Base-by-base conservation (phyloP, 1,140 invertebrate species). In the Drosophila simulans region DNA sequence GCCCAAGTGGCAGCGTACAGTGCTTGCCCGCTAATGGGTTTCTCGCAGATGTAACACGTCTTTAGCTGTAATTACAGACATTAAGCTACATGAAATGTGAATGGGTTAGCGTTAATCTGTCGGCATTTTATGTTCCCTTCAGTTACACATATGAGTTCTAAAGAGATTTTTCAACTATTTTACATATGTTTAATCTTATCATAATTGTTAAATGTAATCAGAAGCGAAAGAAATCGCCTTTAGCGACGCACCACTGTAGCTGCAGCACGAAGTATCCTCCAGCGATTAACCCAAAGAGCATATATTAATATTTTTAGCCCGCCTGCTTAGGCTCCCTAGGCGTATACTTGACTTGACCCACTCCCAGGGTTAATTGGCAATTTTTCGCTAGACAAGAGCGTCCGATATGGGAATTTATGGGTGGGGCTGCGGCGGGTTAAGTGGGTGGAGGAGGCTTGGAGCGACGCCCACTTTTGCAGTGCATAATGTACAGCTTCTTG, bases 311-410 rank as follows among this genome's bases (percentile, higher is more conserved):
- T 31, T 45, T 2, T 53, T 20, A 65, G 45, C 20, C 43, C 31
- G 56, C 56, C 59, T 25, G 10, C 22, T 45, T 64, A 22, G 31
- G 59, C 4, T 43, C 37, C 59, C 46, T 25, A 43, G 20, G 37
- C 64, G 57, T 58, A 40, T 34, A 58, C 65, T 45, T 60, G 57
- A 62, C 71, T 49, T 74, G 63, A 70, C 52, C 69, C 25, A 73
- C 69, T 74, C 51, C 25, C 39, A 27, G 57, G 71, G 71, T 74
- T 74, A 74, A 74, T 74, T 74, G 70, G 49, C 45, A 63, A 73
- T 74, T 63, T 73, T 74, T 68, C 59, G 64, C 69, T 39, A 52
- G 35, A 20, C 49, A 60, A 22, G 42, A 40, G 45, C 53, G 22
- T 13, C 22, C 35, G 13, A 12, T 52, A 48, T 31, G 43, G 53